A percentile compares a stretch with the other conserved stretches of the same genome.
phyloP scores from a whole-genome alignment of 2,888 invertebrate species.

The Heliconius hortense region DNA sequence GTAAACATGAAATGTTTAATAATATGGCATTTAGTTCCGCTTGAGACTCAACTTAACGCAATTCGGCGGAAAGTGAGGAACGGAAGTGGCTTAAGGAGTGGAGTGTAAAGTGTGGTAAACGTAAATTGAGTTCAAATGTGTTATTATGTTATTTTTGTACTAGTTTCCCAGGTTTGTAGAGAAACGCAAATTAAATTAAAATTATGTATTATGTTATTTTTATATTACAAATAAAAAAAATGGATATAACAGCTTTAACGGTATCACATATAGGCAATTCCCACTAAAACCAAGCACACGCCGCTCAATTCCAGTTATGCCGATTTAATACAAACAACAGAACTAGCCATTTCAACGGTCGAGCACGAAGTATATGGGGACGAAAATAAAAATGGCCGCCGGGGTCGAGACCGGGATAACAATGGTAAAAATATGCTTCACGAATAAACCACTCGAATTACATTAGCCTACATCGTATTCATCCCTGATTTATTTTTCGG shows the following conservation, averaged over 20 bases:
- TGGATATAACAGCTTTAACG: not conserved
- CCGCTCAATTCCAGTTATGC: constrained; percentile 22
- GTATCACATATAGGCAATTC: not conserved
- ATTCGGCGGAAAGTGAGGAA: too few species aligned
- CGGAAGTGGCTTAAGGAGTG: too few species aligned
- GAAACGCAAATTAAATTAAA: too few species aligned
- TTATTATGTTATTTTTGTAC: too few species aligned
- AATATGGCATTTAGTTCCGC: too few species aligned
- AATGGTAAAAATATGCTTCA: constrained; percentile 41
- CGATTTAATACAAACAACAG: constrained; percentile 28
- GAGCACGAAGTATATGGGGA: constrained; percentile 34
- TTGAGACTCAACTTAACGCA: too few species aligned
- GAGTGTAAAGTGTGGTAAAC: too few species aligned
- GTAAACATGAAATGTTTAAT: too few species aligned
- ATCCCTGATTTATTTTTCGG: constrained; percentile 37
- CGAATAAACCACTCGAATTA: constrained; percentile 41
- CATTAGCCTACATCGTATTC: constrained; percentile 41
- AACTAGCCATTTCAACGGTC: constrained; percentile 25
- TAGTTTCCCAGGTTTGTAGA: too few species aligned
- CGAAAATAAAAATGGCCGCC: constrained; percentile 38
- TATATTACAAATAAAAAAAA: not conserved
- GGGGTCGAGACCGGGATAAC: constrained; percentile 40
- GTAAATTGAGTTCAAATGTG: too few species aligned
- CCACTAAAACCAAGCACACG: not conserved
- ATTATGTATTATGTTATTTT: too few species aligned